These are phyloP conservation scores for Thalassoma bifasciatum DNA, from an alignment of 2,113 vertebrate species.

Conservation along the genomic window DNA sequence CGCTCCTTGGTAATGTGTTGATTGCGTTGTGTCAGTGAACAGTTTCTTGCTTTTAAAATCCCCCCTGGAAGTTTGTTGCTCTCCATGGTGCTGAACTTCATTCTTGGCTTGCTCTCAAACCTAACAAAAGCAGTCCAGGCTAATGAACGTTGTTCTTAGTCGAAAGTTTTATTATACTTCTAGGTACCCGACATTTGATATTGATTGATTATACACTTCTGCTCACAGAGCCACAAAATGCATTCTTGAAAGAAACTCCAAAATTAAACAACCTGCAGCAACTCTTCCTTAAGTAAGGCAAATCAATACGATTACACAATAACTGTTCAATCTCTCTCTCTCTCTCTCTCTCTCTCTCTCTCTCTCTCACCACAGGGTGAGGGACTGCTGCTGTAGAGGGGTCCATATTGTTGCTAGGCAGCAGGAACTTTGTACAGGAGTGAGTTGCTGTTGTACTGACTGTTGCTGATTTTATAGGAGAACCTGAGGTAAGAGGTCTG, in stretches of 20 bases:
- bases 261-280: not conserved
- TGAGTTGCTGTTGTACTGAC: conserved; percentile 13
- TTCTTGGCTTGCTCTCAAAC: not conserved
- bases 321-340: not conserved
- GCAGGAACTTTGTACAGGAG: not conserved
- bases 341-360: conserved; percentile 11
- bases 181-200: not conserved
- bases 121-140: not conserved
- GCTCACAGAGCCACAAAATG: not conserved
- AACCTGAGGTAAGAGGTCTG: conserved; percentile 21
- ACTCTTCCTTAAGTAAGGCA: not conserved
- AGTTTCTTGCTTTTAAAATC: not conserved
- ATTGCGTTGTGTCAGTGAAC: too few relatives aligned
- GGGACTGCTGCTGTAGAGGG: conserved; percentile 20
- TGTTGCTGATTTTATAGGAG: conserved; percentile 6
- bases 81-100: conserved; percentile 13
- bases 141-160: not conserved
- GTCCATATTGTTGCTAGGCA: conserved; percentile 51
- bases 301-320: conserved; percentile 4
- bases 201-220: not conserved
- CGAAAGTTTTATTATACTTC: not conserved
- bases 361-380: conserved; percentile 34
- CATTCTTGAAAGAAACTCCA: not conserved
- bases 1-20: too few relatives aligned
- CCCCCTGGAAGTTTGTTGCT: not conserved